Evolutionary conservation across 2,113 vertebrate species (phyloP), one percentile per base, ranked within the genome.

Genomic region (Uria lomvia): DNA sequence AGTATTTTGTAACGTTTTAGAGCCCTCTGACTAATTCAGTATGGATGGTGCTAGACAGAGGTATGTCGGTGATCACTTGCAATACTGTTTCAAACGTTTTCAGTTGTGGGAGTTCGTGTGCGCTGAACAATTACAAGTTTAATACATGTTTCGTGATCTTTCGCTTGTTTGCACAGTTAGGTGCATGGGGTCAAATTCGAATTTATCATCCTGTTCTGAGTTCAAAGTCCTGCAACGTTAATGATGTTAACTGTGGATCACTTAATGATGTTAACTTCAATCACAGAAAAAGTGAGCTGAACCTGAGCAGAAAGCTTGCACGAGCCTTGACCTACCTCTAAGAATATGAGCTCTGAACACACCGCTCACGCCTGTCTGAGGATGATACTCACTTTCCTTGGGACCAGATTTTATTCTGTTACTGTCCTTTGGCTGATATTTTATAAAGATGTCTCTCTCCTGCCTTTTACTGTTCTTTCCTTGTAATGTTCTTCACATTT

Each of bases 351-450:
- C 42, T 71, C 24, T 65, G 67, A 86, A 59, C 12, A 9, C 1
- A 0, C 21, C 0, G 0, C 32, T 62, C 11, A 18, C 1, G 2
- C 15, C 55, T 68, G 2, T 5, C 9, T 59, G 26, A 92, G 55
- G 26, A 18, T 50, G 26, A 53, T 3, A 52, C 65, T 88, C 66
- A 60, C 14, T 21, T 72, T 68, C 45, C 52, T 0, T 59, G 2
- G 24, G 40, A 47, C 22, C 34, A 81, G 43, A 40, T 78, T 87
- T 91, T 82, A 27, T 71, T 55, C 60, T 56, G 5, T 49, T 84
- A 32, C 34, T 56, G 15, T 65, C 65, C 40, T 58, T 62, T 45
- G 50, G 36, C 30, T 43, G 38, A 6, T 26, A 6, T 56, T 92
- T 89, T 32, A 56, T 68, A 42, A 34, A 78, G 9, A 50, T 36